Conservation (phyloP, 2,888 invertebrate species). For the Thysanoteuthis rhombus region DNA sequence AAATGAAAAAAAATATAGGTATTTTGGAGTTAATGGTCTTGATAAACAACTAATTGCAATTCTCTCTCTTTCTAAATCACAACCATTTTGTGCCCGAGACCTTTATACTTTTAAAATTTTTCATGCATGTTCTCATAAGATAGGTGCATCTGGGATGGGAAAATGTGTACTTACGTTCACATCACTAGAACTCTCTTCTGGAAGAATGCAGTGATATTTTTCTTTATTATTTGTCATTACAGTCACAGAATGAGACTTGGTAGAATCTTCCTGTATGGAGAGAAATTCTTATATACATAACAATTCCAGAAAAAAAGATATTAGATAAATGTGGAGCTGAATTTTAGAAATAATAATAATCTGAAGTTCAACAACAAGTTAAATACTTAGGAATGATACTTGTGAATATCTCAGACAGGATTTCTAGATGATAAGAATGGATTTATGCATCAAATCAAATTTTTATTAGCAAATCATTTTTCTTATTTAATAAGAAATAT, state of each 20-base stretch:
- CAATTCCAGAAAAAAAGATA: background rate
- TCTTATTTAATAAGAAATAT: too few species aligned
- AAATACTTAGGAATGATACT: too few species aligned
- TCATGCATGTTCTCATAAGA: background rate
- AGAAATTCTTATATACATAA: background rate
- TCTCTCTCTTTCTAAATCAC: too few species aligned
- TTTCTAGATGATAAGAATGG: too few species aligned
- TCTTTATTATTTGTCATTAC: slow-evolving; percentile 83
- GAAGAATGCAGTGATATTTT: slow-evolving; percentile 83
- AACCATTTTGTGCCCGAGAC: too few species aligned
- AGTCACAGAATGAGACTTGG: slow-evolving; percentile 67
- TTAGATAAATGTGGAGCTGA: background rate
- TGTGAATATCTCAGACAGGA: too few species aligned
- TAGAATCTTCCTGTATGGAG: background rate
- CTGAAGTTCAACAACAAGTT: background rate
- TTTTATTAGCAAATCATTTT: too few species aligned
- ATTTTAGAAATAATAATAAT: background rate
- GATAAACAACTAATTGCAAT: too few species aligned
- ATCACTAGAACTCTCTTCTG: slow-evolving; percentile 71
- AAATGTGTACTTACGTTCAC: slow-evolving; percentile 37
- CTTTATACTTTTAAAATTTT: too few species aligned
- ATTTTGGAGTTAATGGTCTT: too few species aligned
- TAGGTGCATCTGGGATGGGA: background rate
- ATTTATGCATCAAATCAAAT: too few species aligned
- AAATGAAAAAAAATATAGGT: too few species aligned